Base-by-base conservation (phyloP, 2,888 invertebrate species). In the Eubasilissa splendida region DNA sequence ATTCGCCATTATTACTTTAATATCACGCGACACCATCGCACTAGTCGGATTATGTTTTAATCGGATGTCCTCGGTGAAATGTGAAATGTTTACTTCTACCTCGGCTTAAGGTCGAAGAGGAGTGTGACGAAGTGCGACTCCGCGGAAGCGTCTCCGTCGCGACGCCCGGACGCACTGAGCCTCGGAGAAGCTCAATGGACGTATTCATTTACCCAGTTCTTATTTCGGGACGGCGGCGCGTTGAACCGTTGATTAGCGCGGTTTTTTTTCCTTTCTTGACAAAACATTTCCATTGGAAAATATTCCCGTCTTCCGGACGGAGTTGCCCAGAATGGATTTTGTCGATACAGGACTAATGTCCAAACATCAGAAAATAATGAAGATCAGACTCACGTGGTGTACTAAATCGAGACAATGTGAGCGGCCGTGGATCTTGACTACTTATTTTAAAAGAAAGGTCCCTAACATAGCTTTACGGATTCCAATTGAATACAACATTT, bases 151-250 rank as follows among this genome's bases (percentile, higher is more conserved):
- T 75, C 78, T 56, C 77, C 81, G 65, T 66, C 74, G 58, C 75
- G 78, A 78, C 81, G 78, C 58, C 77, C n/a, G 80, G 76, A 11
- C 77, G 65, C 31, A 81, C 81, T 81, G 81, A 59, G 50, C 65
- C 10, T 56, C 22, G n/a, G 52, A 50, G 33, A 53, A 52, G 54
- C 77, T 77, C 68, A 77, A 77, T 77, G 77, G 68, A 59, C 14
- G 63, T 76, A 31, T 76, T 76, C 77, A 59, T 77, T 77, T 77
- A 77, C 70, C 66, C 59, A 70, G 59, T 77, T 77, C 58, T 77
- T 77, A 77, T 77, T 77, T 77, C 22, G 33, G 70, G 77, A 77
- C 33, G 65, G 58, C 54, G 56, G 54, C 71, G 58, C 58, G 74
- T 59, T 74, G 74, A 74, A 74, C 74, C 59, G 59, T 59, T 22